Evolutionary conservation across 2,113 vertebrate genomes (phyloP), one percentile per base, ranked within the genome.

Genomic region (Rhinopomastus cyanomelas): DNA sequence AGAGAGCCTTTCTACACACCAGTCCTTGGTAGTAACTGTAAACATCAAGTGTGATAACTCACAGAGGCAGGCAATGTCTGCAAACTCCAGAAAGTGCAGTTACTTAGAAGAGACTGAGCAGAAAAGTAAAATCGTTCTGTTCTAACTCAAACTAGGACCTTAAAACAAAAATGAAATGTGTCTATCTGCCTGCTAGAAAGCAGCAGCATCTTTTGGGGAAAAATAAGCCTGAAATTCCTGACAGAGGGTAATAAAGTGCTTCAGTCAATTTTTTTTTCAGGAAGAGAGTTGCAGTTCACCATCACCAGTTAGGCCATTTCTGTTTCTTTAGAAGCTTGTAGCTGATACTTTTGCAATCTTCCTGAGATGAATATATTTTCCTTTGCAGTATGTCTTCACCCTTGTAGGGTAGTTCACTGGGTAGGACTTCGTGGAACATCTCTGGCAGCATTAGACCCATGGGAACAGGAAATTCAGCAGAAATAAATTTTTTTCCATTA

Each of bases 371-470:
- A n/a, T n/a, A n/a, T n/a, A n/a, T n/a, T n/a, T n/a, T n/a, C n/a
- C n/a, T n/a, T n/a, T n/a, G n/a, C n/a, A n/a, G n/a, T n/a, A n/a
- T n/a, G n/a, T 48, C 42, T 21, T 81, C 11, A 30, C 5, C 5
- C 25, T 68, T 56, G 13, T 0, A n/a, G n/a, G n/a, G 1, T 22
- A 42, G 37, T 49, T 90, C 8, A n/a, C 11, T 53, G 55, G 44
- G 4, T 25, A 49, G 42, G 19, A 59, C 12, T 71, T 36, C 2
- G 1, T 19, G 46, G 48, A 1, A 0, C 5, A 5, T 68, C 49
- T 71, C 25, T 76, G 77, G 29, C 27, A 21, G 29, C 23, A 21
- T 25, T 76, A 59, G 42, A 32, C 12, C 7, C 18, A 20, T 16
- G 46, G 52, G 4, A 66, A 60, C 19, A 71, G 29, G 34, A 67